These are phyloP conservation scores for Lycodopsis pacificus DNA, from an alignment of 2,797 vertebrate genomes.

Conservation along the genomic window DNA sequence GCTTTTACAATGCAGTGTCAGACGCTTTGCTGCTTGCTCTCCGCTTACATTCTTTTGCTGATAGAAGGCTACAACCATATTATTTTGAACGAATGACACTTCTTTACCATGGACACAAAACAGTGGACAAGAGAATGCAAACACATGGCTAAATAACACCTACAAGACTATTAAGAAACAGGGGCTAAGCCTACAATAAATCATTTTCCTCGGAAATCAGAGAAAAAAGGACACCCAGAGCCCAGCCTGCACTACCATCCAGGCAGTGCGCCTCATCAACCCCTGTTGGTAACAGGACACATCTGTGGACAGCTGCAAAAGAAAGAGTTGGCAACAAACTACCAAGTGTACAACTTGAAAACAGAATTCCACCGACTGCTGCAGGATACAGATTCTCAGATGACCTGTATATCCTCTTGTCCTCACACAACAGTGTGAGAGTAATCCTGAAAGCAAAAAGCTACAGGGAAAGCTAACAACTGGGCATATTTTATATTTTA, in stretches of 20 bases:
- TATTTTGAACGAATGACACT: not conserved
- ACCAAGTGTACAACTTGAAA: conserved; percentile 22
- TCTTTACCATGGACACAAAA: not conserved
- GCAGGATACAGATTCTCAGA: conserved; percentile 18
- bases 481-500: no score
- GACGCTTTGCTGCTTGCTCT: not conserved
- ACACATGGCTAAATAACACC: not conserved
- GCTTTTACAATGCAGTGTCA: not conserved
- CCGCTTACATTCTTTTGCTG: not conserved
- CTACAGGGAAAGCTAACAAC: conserved; percentile 5
- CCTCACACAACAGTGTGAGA: conserved; percentile 12
- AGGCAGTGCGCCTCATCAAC: conserved; percentile 13
- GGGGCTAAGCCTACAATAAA: conserved; percentile 36
- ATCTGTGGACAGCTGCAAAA: conserved; percentile 17
- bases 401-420: conserved; percentile 28
- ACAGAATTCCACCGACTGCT: conserved; percentile 21
- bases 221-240: conserved; percentile 26
- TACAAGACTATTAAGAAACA: not conserved
- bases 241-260: conserved; percentile 18
- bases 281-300: conserved; percentile 11
- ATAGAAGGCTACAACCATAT: not conserved
- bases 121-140: not conserved
- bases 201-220: conserved; percentile 25
- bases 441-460: conserved; percentile 25
- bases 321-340: conserved; percentile 3